phyloP scores from a whole-genome alignment of 2,797 vertebrate genomes.

The Protosalanx chinensis region DNA sequence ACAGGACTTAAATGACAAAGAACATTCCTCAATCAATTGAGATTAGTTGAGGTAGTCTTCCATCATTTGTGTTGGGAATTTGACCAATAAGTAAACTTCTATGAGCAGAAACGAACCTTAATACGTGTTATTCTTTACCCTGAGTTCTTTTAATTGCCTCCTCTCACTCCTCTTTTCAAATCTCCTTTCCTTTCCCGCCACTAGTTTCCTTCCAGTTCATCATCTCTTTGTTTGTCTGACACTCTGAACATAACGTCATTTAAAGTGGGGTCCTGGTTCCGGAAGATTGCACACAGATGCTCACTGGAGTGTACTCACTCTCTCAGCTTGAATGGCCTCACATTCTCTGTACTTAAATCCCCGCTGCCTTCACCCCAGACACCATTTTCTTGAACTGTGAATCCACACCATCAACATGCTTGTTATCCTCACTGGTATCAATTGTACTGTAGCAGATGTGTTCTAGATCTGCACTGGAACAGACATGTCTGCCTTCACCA shows the following conservation, averaged over 20 bases:
- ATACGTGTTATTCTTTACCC: not conserved
- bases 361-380: not conserved
- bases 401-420: no score
- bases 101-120: not conserved
- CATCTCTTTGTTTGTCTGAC: slow-evolving; percentile 32
- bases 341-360: not conserved
- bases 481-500: not conserved
- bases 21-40: slow-evolving; percentile 2
- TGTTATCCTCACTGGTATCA: not conserved
- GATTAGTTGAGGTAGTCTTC: not conserved
- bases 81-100: not conserved
- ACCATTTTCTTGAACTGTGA: not conserved
- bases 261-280: not conserved
- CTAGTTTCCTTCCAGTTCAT: slow-evolving; percentile 29
- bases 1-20: not conserved
- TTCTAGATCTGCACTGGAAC: not conserved
- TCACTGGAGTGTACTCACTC: not conserved
- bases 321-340: not conserved
- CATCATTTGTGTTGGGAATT: not conserved
- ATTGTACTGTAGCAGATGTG: not conserved
- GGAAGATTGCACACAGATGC: not conserved
- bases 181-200: not conserved
- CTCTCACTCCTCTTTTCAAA: slow-evolving; percentile 5
- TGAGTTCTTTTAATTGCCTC: slow-evolving; percentile 11
- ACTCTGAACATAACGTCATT: not conserved